Evolutionary conservation across 2,888 invertebrate genomes (phyloP), one percentile per base, ranked within the genome.

Genomic region (Harmothoe impar): DNA sequence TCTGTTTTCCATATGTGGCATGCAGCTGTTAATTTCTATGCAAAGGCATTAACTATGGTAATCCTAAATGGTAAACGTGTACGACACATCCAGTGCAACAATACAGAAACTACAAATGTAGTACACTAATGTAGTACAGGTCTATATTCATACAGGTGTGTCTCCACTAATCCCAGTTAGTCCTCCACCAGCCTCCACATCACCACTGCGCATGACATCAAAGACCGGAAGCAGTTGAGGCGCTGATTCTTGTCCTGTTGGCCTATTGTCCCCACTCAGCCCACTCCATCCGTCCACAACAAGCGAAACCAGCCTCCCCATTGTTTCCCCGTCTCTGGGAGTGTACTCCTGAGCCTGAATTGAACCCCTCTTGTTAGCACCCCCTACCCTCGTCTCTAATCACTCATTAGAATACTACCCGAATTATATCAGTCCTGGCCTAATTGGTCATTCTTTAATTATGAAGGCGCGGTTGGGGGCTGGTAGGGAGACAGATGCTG

Each of bases 291-390:
- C 20, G 7, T 62, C n/a, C 23, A 3, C 3, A 62, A 62, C 62
- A 5, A 62, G 62, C 62, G 62, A 62, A 20, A 62, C 62, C 62
- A 62, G 62, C 62, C 23, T 10, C 10, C 10, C 62, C 62, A 62
- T 62, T 62, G 62, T 62, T 62, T 20, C 62, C 20, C 7, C 1
- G 1, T n/a, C 62, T 62, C 15, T 62, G 20, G 62, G n/a, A 43
- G 3, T 3, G 43, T 10, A 43, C 10, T 7, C 3, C 43, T 43
- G 10, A 43, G 43, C 43, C 43, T 43, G 62, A 62, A n/a, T 62
- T 62, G 62, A 62, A n/a, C 62, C n/a, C 23, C 62, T n/a, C n/a
- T n/a, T 62, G 62, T 62, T 62, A 20, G 62, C 62, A 62, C 62
- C 62, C n/a, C 62, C 20, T 62, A 20, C 62, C 23, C n/a, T n/a